Base-by-base conservation (phyloP, 2,113 vertebrate species). In the Aptenodytes patagonicus region DNA sequence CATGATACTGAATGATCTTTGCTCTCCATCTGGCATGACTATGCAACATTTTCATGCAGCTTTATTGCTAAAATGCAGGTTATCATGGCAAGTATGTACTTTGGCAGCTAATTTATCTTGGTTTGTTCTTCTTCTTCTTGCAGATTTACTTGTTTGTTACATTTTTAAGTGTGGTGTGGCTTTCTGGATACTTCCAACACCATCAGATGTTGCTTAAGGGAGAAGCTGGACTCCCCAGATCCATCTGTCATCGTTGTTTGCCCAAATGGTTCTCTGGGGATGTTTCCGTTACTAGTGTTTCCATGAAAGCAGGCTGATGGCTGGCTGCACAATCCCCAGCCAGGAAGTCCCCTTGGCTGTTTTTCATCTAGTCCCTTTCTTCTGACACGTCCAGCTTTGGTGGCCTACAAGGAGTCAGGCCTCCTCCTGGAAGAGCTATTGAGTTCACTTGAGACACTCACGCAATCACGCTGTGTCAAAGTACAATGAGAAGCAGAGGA, bases 281-380 rank as follows among this genome's bases (percentile, higher is more conserved):
- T 77, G n/a, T 64, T 94, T 93, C 78, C 68, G 52, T 82, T 68
- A 61, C 29, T 18, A 51, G 46, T 44, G 62, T 83, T 96, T 87
- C 76, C 79, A 91, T 69, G 71, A 90, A 87, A 94, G 82, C 49
- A 83, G 73, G 60, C 58, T 69, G 34, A 79, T 49, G 83, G 52
- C 25, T 75, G 71, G 6, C 36, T 87, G 13, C 78, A 87, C 32
- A 70, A 44, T 58, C 42, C 34, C 49, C 66, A 87, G 42, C 25
- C 66, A 82, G 65, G 89, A 93, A 92, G 36, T 51, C 36, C 49
- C 66, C 34, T 60, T 58, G n/a, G 70, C 46, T 58, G 62, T 79
- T 95, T 94, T 80, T 93, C 46, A 42, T 80, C 73, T 66, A 49
- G 70, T 66, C n/a, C n/a, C 66, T 94, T 89, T 87, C 62, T 87